phyloP scores from a whole-genome alignment of 2,888 invertebrate genomes.

The Adineta ricciae region DNA sequence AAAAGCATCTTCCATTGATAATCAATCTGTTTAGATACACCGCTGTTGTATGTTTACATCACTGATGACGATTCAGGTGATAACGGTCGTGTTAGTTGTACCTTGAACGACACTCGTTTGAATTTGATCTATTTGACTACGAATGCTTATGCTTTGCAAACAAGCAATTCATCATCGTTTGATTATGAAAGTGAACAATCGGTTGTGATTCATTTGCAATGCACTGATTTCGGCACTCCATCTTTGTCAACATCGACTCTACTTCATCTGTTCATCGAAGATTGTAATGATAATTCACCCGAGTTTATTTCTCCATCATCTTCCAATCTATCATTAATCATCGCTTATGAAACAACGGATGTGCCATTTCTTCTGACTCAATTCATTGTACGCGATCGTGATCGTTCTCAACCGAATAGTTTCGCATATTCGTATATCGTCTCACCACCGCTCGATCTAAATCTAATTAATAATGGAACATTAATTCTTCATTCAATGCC shows the following conservation, averaged over 20 bases:
- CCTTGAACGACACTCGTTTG: not conserved
- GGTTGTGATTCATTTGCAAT: not conserved
- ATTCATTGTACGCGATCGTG: not conserved
- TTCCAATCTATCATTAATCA: not conserved
- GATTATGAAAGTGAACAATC: conserved; percentile 3
- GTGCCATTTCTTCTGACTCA: not conserved
- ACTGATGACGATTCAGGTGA: conserved; percentile 1
- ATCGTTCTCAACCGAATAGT: not conserved
- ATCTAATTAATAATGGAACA: not conserved
- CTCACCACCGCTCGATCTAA: not conserved
- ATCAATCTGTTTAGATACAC: not conserved
- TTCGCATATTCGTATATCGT: not conserved
- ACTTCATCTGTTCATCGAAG: not conserved
- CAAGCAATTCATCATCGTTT: not conserved
- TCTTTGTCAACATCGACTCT: not conserved
- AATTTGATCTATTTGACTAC: conserved; percentile 11
- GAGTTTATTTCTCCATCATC: not conserved
- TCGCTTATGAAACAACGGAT: not conserved
- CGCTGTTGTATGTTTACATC: not conserved
- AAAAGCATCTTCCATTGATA: not conserved
- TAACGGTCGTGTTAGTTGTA: conserved; percentile 1
- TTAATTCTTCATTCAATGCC: conserved; percentile 1
- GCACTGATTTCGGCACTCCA: not conserved
- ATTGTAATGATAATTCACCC: conserved; percentile 21
- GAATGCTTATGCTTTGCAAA: conserved; percentile 12